A percentile compares a stretch with the other conserved stretches of the same genome.
Conservation (phyloP, 2,888 invertebrate genomes). For the Rhimphoctona megacephalus region DNA sequence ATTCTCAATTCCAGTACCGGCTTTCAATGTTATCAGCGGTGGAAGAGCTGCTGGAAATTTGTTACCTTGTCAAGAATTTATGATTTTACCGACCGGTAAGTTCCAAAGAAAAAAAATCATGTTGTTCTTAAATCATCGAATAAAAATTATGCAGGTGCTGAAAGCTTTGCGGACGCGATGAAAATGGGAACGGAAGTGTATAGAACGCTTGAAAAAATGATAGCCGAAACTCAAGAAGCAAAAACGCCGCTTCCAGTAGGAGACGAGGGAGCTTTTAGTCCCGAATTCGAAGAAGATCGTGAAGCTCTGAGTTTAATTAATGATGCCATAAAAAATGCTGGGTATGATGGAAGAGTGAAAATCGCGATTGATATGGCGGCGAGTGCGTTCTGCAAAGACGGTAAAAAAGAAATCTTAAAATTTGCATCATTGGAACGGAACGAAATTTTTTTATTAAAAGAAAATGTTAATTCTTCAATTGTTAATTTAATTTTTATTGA, state of each 20-base stretch:
- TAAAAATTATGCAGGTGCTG: constrained; percentile 75
- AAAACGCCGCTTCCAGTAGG: constrained; percentile 75
- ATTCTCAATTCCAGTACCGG: constrained; percentile 79
- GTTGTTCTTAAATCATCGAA: background rate
- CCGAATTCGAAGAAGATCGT: constrained; percentile 78
- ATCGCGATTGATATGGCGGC: constrained; percentile 80
- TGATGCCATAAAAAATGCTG: constrained; percentile 78
- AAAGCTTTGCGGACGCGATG: constrained; percentile 80
- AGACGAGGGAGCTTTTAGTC: constrained; percentile 78
- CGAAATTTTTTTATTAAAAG: too few species aligned
- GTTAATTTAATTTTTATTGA: too few species aligned
- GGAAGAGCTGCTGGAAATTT: constrained; percentile 77
- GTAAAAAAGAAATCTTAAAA: constrained; percentile 65
- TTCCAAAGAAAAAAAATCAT: background rate
- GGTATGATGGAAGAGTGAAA: constrained; percentile 79
- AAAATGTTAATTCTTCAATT: background rate
- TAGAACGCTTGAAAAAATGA: constrained; percentile 75
- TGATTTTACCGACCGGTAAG: constrained; percentile 79
- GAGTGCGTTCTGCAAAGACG: constrained; percentile 79
- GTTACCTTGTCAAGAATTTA: constrained; percentile 79
- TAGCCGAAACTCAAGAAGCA: constrained; percentile 75
- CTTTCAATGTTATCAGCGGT: constrained; percentile 80
- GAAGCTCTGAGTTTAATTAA: constrained; percentile 76
- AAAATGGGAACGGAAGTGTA: constrained; percentile 80
- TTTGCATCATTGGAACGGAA: background rate